Evolutionary conservation across 1,140 invertebrate species (phyloP).

Genomic region (Brachionus sp.): DNA sequence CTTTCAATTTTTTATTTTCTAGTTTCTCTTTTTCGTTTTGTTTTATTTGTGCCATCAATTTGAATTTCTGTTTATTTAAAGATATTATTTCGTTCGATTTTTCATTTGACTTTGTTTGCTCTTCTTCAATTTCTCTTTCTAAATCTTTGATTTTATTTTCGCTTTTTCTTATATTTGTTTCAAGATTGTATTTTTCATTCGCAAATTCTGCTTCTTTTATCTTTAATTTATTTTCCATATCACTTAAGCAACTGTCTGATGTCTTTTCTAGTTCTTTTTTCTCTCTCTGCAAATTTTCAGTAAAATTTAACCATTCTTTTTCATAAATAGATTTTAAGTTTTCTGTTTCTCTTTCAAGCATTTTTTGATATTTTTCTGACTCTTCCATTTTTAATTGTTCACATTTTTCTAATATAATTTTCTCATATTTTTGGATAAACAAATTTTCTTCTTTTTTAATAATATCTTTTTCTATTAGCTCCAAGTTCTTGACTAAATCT

Average conservation of each 20-base stretch:
- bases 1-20: not conserved
- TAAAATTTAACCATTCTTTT: not conserved
- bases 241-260: not conserved
- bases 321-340: not conserved
- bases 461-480: slow-evolving; percentile 39
- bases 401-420: not conserved
- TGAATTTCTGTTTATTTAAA: slow-evolving; percentile 42
- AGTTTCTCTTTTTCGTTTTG: not conserved
- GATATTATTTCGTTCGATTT: not conserved
- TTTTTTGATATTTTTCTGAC: not conserved
- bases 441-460: not conserved
- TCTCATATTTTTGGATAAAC: slow-evolving; percentile 9
- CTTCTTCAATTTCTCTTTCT: not conserved
- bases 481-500: slow-evolving; percentile 20
- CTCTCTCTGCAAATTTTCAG: not conserved
- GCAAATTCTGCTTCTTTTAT: not conserved
- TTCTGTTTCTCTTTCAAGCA: not conserved
- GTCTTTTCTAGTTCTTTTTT: not conserved
- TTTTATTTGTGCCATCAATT: slow-evolving; percentile 41
- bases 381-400: not conserved
- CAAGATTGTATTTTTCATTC: not conserved
- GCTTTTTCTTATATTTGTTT: not conserved
- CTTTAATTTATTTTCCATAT: not conserved
- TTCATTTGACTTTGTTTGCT: not conserved
- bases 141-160: not conserved